Conservation (phyloP, 2,797 vertebrate genomes). For the Pristis pectinata region DNA sequence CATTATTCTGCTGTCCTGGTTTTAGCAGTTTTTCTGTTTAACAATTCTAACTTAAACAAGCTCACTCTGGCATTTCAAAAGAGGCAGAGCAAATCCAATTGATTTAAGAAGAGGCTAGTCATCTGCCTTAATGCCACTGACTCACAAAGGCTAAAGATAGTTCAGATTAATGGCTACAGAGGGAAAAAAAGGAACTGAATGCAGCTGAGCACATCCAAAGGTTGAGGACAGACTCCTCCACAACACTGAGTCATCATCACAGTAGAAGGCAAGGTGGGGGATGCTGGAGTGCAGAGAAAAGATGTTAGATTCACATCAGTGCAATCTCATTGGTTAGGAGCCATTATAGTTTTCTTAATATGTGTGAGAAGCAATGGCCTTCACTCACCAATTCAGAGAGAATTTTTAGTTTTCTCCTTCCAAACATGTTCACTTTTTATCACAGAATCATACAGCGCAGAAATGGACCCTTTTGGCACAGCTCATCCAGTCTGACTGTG, state of each 20-base stretch:
- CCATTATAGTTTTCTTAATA: not conserved
- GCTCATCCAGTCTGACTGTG: too few species aligned
- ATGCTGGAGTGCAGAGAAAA: too few species aligned
- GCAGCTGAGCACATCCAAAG: not conserved
- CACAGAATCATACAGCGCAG: too few species aligned
- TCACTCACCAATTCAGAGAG: not conserved
- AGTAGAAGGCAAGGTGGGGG: not conserved
- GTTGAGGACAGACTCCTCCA: not conserved
- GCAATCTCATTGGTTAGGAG: not conserved
- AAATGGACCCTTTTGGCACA: too few species aligned
- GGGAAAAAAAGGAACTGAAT: not conserved
- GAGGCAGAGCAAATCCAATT: not conserved
- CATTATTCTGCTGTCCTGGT: not conserved
- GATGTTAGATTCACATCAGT: too few species aligned
- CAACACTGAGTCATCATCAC: not conserved
- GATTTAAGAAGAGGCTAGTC: not conserved
- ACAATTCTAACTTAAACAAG: not conserved
- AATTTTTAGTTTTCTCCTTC: not conserved
- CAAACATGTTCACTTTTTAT: not conserved
- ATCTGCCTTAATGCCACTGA: not conserved
- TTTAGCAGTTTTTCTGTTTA: not conserved
- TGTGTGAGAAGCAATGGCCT: not conserved
- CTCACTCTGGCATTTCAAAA: not conserved
- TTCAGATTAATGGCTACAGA: not conserved
- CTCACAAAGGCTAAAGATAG: not conserved